Conservation (phyloP, 2,888 invertebrate genomes). For the Biston betularia region DNA sequence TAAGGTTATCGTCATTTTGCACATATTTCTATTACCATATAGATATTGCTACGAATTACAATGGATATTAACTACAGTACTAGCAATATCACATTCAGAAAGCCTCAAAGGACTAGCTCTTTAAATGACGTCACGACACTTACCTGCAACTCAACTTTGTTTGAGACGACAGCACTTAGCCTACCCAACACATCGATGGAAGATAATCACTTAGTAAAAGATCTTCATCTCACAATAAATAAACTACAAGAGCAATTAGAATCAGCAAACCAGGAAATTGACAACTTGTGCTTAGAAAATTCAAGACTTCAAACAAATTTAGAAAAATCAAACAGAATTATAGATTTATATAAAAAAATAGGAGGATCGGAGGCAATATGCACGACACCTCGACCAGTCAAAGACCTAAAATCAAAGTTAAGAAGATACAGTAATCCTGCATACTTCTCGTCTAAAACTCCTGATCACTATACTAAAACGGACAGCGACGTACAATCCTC, state of each 20-base stretch:
- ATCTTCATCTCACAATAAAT: neutral
- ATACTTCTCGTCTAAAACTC: no score
- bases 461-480: no score
- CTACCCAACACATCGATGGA: neutral
- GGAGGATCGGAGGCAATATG: neutral
- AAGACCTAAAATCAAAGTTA: neutral
- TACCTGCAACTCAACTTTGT: neutral
- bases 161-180: neutral
- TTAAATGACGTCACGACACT: neutral
- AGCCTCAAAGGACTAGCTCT: neutral
- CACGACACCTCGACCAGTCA: neutral
- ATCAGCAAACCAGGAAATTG: slow-evolving; percentile 6
- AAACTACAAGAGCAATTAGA: slow-evolving; percentile 4
- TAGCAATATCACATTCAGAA: neutral
- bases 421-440: neutral
- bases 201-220: neutral
- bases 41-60: neutral
- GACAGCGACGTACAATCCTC: no score
- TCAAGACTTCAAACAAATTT: slow-evolving; percentile 1
- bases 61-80: neutral
- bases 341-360: slow-evolving; percentile 14
- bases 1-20: neutral
- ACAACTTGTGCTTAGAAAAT: slow-evolving; percentile 11
- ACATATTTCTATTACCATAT: neutral
- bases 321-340: slow-evolving; percentile 2